Evolutionary conservation across 2,113 vertebrate genomes (phyloP), one percentile per base, ranked within the genome.

Genomic region (Ornithorhynchus anatinus): DNA sequence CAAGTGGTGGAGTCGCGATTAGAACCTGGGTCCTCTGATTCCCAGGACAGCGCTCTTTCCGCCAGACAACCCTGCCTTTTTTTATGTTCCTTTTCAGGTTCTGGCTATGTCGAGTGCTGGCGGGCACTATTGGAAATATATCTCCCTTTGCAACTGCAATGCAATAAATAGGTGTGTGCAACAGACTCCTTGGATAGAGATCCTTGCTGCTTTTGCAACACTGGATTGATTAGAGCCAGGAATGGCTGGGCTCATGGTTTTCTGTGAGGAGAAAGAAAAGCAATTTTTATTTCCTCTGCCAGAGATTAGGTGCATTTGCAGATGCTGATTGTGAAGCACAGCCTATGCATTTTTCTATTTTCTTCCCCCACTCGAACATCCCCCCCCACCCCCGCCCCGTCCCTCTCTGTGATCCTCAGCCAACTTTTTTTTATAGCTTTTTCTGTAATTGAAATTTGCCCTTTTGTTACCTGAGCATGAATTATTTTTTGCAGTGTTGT

Each of bases 401-500:
- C 22, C 57, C 80, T 52, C 17, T 76, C 29, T 70, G 58, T 76
- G 79, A 50, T 45, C 61, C 79, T 79, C 72, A 52, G 84, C 45
- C 75, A 79, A 86, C 72, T 77, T 88, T 85, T 84, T 61, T 7
- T 32, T 19, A n/a, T 0, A 51, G 74, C 54, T 86, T 86, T 88
- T 77, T 81, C 78, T 83, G 80, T 91, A 88, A 91, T 91, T 91
- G 89, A 89, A 90, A 89, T 86, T 70, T 89, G 89, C 75, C 84
- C 89, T 91, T 91, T 92, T 65, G 60, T 85, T 91, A 91, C 88
- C 86, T 91, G 86, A 84, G 80, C 81, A 84, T 80, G 90, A 85
- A 89, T 92, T 91, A 90, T 89, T 87, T 89, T 89, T 88, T 89
- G 85, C 84, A 81, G 76, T 43, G 64, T 82, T 89, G 90, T 89